phyloP scores from a whole-genome alignment of 2,888 invertebrate species.

The Ophioninae sp. region DNA sequence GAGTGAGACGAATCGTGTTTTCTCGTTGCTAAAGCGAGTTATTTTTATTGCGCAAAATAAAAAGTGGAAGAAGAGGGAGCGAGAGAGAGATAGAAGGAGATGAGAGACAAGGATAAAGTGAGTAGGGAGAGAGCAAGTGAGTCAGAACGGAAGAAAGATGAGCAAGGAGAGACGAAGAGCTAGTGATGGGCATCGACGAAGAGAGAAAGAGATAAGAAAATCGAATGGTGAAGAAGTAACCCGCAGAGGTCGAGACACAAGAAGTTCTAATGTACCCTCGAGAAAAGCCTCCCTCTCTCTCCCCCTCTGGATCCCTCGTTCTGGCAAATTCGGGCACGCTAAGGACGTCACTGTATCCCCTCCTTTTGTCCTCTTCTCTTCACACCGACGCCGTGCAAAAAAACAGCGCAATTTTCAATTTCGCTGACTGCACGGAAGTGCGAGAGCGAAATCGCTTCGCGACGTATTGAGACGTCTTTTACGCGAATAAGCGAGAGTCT shows the following conservation, averaged over 20 bases:
- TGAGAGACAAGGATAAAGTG: constrained; percentile 1
- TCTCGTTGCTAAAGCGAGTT: constrained; percentile 37
- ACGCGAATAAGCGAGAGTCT: constrained; percentile 56
- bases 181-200: background rate
- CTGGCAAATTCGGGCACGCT: constrained; percentile 23
- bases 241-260: constrained; percentile 48
- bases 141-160: too few species aligned
- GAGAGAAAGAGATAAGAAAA: constrained; percentile 45
- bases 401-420: constrained; percentile 73
- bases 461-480: constrained; percentile 69
- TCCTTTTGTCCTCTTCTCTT: background rate
- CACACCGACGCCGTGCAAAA: constrained; percentile 37
- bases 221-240: constrained; percentile 39
- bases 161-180: too few species aligned
- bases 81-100: constrained; percentile 41
- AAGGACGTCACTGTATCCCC: constrained; percentile 36
- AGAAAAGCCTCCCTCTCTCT: constrained; percentile 15
- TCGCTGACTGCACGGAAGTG: constrained; percentile 73
- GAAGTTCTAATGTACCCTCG: constrained; percentile 50
- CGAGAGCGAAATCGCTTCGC: constrained; percentile 59
- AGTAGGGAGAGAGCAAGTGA: background rate
- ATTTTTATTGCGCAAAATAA: constrained; percentile 47
- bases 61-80: constrained; percentile 1
- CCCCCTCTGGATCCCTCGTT: background rate
- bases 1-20: constrained; percentile 61